phyloP scores from a whole-genome alignment of 2,797 vertebrate species.

The Macrochelys suwanniensis region DNA sequence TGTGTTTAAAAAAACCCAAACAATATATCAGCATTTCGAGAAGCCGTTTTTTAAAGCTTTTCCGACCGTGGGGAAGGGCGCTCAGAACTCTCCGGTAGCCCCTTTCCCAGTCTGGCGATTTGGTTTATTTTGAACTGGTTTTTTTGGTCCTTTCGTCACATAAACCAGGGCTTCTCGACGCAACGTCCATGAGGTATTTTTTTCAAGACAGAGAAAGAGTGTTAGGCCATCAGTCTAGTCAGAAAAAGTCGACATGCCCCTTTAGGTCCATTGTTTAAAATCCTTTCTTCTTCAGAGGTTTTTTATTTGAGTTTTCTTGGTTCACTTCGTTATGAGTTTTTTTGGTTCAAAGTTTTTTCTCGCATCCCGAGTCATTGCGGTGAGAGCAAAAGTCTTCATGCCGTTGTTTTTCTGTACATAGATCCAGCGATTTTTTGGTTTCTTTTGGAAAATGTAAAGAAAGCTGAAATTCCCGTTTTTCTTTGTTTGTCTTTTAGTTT shows the following conservation, averaged over 20 bases:
- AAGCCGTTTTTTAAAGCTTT: constrained; percentile 32
- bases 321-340: constrained; percentile 68
- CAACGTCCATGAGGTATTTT: constrained; percentile 81
- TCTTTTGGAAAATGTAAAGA: constrained; percentile 78
- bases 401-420: constrained; percentile 37
- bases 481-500: constrained; percentile 50
- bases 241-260: constrained; percentile 49
- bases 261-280: constrained; percentile 44
- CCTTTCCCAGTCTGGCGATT: constrained; percentile 68
- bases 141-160: constrained; percentile 49
- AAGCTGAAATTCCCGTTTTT: constrained; percentile 61
- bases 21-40: not conserved
- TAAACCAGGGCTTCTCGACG: constrained; percentile 71
- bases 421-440: constrained; percentile 78
- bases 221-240: constrained; percentile 58
- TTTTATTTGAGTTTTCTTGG: constrained; percentile 62
- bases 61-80: constrained; percentile 73
- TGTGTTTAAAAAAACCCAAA: not conserved
- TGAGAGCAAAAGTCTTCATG: constrained; percentile 45
- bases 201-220: constrained; percentile 78
- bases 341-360: constrained; percentile 71
- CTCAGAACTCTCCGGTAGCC: constrained; percentile 65
- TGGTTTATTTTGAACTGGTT: constrained; percentile 74
- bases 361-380: not conserved
- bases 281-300: constrained; percentile 73